Base-by-base conservation (phyloP, 2,113 vertebrate genomes). In the Platichthys stellatus region DNA sequence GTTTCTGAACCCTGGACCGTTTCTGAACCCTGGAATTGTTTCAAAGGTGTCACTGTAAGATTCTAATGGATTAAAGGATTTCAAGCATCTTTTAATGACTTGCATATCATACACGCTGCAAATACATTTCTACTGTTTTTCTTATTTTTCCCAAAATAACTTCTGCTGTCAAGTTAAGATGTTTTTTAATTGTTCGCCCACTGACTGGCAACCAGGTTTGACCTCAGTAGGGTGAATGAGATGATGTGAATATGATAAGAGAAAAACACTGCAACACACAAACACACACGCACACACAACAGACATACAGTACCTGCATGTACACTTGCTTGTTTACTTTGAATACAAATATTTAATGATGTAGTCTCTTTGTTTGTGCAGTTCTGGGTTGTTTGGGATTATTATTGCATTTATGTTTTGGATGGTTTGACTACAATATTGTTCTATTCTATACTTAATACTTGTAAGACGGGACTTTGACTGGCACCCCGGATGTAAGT, bases 261-360 rank as follows among this genome's bases (percentile, higher is more conserved):
- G 14, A 51, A 51, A 38, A 31, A 5, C 31, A 31, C 31, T 31
- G 31, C 31, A 31, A 31, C 31, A 31, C 67, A 57, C 28, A 63
- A 24, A 69, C 3, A 24, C 65, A 66, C 35, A 31, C 67, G 53
- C 28, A 63, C 31, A 69, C 2, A 24, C 63, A 53, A 66, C 53
- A 18, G 20, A 11, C 24, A 82, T 69, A 31, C 6, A 31, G 6
- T 31, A 83, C 70, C 60, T 61, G 63, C 51, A 69, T 43, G 40
- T 43, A 43, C 40, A 12, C 11, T 12, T 10, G 40, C 40, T 13
- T 43, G 40, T 13, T 43, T 13, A 43, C 40, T 13, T 43, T 43
- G 40, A 43, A 43, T 12, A 43, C 40, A 43, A 43, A 13, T 43
- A 3, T 43, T 43, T 43, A 43, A 43, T 10, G 10, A 13, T 12